phyloP scores from a whole-genome alignment of 2,888 invertebrate species.

The Halocaridina rubra region DNA sequence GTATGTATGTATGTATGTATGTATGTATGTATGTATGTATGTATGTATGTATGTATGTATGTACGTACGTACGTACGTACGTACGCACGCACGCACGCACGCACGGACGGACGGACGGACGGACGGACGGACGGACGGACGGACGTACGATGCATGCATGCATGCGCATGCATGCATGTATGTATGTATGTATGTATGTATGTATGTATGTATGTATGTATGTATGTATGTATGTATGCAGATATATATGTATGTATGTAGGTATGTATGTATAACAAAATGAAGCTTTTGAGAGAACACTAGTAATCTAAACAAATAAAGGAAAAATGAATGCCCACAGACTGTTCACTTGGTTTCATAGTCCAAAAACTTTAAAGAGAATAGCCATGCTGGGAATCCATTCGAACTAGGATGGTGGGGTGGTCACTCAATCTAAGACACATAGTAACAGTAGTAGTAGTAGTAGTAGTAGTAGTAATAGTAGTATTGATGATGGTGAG shows the following conservation, averaged over 20 bases:
- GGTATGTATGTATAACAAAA: too few relatives aligned
- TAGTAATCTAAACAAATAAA: too few relatives aligned
- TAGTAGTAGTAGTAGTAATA: background rate
- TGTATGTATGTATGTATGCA: too few relatives aligned
- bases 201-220: too few relatives aligned
- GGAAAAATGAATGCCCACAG: too few relatives aligned
- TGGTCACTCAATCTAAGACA: background rate
- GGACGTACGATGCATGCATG: background rate
- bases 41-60: background rate
- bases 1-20: constrained; percentile 13
- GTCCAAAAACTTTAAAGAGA: too few relatives aligned
- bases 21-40: background rate
- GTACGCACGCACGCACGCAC: background rate
- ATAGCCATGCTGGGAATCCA: too few relatives aligned
- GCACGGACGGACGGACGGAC: background rate
- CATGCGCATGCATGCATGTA: background rate
- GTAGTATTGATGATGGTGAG: background rate
- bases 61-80: background rate
- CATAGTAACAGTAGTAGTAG: background rate
- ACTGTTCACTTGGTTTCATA: too few relatives aligned
- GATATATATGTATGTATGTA: too few relatives aligned
- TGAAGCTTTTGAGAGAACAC: too few relatives aligned
- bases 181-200: background rate
- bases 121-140: background rate
- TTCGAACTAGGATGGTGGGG: too few relatives aligned